Percentiles rank a stretch among this genome's conserved stretches.
Evolutionary conservation across 2,888 invertebrate species (phyloP).

Genomic region (Limnephilus auricula): DNA sequence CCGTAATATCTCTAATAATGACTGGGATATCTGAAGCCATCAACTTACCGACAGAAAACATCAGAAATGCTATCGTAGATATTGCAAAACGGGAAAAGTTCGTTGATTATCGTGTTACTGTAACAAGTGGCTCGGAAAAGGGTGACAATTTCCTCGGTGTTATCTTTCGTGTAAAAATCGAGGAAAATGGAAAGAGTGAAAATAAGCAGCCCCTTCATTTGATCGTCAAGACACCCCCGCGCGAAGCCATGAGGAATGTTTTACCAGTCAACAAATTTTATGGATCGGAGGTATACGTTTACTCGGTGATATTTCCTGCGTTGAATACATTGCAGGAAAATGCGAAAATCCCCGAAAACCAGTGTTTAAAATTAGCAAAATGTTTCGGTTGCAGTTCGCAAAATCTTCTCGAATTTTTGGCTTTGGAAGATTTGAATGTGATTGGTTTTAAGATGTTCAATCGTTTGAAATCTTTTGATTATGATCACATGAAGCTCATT

Average conservation of each 20-base stretch:
- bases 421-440: conserved; percentile 58
- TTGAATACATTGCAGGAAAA: conserved; percentile 60
- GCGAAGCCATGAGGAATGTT: conserved; percentile 10
- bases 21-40: neutral
- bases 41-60: neutral
- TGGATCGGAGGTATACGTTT: conserved; percentile 46
- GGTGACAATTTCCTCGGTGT: conserved; percentile 59
- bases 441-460: conserved; percentile 56
- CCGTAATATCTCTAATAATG: too few relatives aligned
- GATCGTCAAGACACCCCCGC: conserved; percentile 45
- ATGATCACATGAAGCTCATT: conserved; percentile 49
- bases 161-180: conserved; percentile 46
- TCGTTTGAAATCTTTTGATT: conserved; percentile 57
- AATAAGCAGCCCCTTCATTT: conserved; percentile 35
- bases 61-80: conserved; percentile 35
- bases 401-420: conserved; percentile 44
- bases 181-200: conserved; percentile 23
- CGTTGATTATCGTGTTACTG: neutral
- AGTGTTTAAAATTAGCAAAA: conserved; percentile 34
- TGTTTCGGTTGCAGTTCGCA: conserved; percentile 41
- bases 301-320: conserved; percentile 50
- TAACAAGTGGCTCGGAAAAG: conserved; percentile 28
- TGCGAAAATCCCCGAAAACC: conserved; percentile 54
- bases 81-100: conserved; percentile 33
- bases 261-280: conserved; percentile 48